Conservation (phyloP, 2,113 vertebrate genomes). For the Coreoperca whiteheadi region DNA sequence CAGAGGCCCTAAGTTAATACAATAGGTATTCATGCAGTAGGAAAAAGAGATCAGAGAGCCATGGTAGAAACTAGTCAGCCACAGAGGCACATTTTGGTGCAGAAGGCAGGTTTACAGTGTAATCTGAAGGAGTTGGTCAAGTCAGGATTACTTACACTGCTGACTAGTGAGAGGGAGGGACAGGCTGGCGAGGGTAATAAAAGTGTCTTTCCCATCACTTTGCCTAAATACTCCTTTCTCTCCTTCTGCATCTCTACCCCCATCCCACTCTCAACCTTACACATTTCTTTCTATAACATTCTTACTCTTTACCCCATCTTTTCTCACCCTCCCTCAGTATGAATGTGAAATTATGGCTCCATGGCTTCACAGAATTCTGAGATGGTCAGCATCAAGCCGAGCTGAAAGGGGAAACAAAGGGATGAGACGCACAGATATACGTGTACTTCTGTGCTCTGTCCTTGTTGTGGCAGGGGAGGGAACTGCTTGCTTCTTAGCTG, state of each 20-base stretch:
- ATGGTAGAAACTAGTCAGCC: constrained; percentile 41
- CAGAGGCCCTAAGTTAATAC: constrained; percentile 55
- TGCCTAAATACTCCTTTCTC: constrained; percentile 5
- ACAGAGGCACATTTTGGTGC: constrained; percentile 32
- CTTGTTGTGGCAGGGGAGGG: constrained; percentile 37
- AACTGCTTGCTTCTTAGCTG: constrained; percentile 64
- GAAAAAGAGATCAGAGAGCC: constrained; percentile 34
- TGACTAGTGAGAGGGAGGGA: constrained; percentile 46
- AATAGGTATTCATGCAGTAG: constrained; percentile 36
- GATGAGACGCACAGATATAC: constrained; percentile 43
- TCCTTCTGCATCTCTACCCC: constrained; percentile 14
- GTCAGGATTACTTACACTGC: constrained; percentile 62
- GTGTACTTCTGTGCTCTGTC: constrained; percentile 39
- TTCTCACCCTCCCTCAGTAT: constrained; percentile 16
- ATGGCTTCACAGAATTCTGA: constrained; percentile 56
- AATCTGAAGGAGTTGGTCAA: constrained; percentile 52
- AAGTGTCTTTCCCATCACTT: constrained; percentile 34
- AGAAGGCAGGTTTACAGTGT: constrained; percentile 33
- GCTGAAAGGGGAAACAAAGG: constrained; percentile 46
- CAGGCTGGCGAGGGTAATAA: constrained; percentile 51
- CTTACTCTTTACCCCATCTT: constrained; percentile 22
- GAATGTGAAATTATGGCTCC: constrained; percentile 43
- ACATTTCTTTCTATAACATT: constrained; percentile 20
- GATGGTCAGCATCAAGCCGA: constrained; percentile 35
- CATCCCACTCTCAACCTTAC: constrained; percentile 14